A percentile compares a stretch with the other conserved stretches of the same genome.
phyloP scores from a whole-genome alignment of 2,113 vertebrate genomes.

The Athene cunicularia region DNA sequence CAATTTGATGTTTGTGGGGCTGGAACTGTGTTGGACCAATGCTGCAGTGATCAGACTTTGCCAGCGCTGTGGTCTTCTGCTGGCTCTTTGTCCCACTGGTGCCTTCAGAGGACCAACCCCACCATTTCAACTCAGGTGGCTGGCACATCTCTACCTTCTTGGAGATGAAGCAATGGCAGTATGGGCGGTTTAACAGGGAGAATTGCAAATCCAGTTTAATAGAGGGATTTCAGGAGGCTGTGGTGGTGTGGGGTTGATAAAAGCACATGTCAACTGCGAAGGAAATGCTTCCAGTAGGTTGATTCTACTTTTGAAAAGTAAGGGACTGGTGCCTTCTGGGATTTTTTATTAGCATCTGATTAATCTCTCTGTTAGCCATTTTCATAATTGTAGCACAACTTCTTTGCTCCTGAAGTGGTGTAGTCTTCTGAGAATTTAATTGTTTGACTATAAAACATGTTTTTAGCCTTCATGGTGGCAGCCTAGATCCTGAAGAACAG shows the following conservation, averaged over 20 bases:
- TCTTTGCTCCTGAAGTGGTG: background rate
- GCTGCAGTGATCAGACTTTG: background rate
- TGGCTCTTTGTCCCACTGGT: background rate
- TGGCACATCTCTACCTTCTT: background rate
- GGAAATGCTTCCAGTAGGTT: background rate
- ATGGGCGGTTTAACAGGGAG: background rate
- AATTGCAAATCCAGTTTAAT: background rate
- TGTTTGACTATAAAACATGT: background rate
- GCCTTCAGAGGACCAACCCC: background rate
- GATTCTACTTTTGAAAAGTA: background rate
- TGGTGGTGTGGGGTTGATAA: background rate
- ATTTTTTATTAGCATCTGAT: background rate
- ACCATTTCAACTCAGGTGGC: background rate
- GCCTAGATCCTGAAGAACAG: background rate
- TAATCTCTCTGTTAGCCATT: background rate
- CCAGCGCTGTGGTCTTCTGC: background rate
- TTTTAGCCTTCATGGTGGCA: background rate
- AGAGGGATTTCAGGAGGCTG: background rate
- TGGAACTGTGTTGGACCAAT: background rate
- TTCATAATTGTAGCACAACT: background rate
- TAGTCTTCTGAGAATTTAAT: background rate
- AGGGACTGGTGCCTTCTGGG: background rate
- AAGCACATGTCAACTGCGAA: fast-evolving
- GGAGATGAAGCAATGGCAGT: background rate
- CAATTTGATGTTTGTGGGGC: background rate